Base-by-base conservation (phyloP, 2,888 invertebrate genomes). In the Glaucopsyche alexis region DNA sequence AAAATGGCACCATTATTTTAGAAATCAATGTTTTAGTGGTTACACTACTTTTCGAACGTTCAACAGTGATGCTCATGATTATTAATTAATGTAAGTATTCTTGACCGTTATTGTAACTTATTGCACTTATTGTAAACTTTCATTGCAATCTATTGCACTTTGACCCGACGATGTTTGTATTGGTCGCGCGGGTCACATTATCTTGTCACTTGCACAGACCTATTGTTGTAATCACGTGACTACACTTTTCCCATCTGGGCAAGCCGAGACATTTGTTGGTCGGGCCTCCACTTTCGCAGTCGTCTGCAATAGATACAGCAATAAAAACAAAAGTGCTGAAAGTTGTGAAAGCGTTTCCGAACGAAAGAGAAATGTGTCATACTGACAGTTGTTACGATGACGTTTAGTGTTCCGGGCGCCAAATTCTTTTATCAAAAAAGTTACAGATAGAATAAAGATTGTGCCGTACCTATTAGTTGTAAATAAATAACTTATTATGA, bases 261-360 rank as follows among this genome's bases (percentile, higher is more conserved):
- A 80, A 74, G 77, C 72, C 81, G 78, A 80, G 77, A 78, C 83
- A 82, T 80, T 83, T 82, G 81, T 81, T 84, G 83, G 84, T 81
- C 81, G 82, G 78, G 78, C 78, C 85, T 82, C 84, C 84, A 85
- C 87, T 87, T 89, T 88, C 85, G 87, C 81, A 82, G 84, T 80
- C 86, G 87, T 81, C 78, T 77, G 75, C 71, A 73, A 77, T 72
- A 71, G 74, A 13, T 55, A 11, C 11, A 29, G 60, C 29, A 60
- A 60, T 13, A 60, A 79, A 78, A 79, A 78, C 75, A 77, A 79
- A 76, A 75, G 74, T 76, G 74, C 50, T 77, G 77, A 77, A 29
- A 79, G 29, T 71, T 75, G 77, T 73, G 77, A 76, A 75, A 76
- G 78, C 76, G 75, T 76, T 76, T 76, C 76, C 66, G 52, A 75